These are phyloP conservation scores for Tor tambroides DNA, from an alignment of 2,113 vertebrate species.

Conservation along the genomic window DNA sequence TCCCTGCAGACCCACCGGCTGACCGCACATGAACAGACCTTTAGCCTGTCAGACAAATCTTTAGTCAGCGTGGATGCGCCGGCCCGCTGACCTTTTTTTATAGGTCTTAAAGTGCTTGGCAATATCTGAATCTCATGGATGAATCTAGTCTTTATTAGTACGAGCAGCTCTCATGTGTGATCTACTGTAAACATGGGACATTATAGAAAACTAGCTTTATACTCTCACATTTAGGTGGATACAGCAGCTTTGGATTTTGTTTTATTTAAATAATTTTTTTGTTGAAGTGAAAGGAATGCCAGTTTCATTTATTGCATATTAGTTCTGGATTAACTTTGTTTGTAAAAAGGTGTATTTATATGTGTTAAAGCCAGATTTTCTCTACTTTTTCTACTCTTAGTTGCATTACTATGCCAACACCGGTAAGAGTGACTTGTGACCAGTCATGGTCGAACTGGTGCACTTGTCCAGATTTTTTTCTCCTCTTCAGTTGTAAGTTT, in stretches of 20 bases:
- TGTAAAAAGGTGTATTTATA: slow-evolving; percentile 56
- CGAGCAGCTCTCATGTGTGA: slow-evolving; percentile 52
- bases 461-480: neutral
- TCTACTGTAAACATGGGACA: slow-evolving; percentile 50
- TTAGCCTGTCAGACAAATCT: neutral
- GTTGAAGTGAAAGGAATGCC: neutral
- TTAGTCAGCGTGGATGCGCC: neutral
- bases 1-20: slow-evolving; percentile 11
- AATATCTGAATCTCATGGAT: slow-evolving; percentile 41
- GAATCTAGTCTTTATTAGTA: slow-evolving; percentile 28
- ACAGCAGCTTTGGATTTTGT: slow-evolving; percentile 6
- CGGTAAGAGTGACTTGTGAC: slow-evolving; percentile 15
- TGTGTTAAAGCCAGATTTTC: slow-evolving; percentile 33
- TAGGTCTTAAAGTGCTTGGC: slow-evolving; percentile 2
- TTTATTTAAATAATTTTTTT: slow-evolving; percentile 46
- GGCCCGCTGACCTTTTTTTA: slow-evolving; percentile 23
- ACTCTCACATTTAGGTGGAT: slow-evolving; percentile 11
- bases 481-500: neutral
- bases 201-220: slow-evolving; percentile 14
- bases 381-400: slow-evolving; percentile 52
- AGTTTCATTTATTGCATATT: neutral
- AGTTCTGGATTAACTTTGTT: slow-evolving; percentile 28
- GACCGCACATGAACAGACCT: slow-evolving; percentile 14
- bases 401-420: slow-evolving; percentile 34
- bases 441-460: slow-evolving; percentile 11